A percentile compares a stretch with the other conserved stretches of the same genome.
These are phyloP conservation scores for Tyrophagus putrescentiae DNA, from an alignment of 1,140 invertebrate genomes.

Conservation along the genomic window DNA sequence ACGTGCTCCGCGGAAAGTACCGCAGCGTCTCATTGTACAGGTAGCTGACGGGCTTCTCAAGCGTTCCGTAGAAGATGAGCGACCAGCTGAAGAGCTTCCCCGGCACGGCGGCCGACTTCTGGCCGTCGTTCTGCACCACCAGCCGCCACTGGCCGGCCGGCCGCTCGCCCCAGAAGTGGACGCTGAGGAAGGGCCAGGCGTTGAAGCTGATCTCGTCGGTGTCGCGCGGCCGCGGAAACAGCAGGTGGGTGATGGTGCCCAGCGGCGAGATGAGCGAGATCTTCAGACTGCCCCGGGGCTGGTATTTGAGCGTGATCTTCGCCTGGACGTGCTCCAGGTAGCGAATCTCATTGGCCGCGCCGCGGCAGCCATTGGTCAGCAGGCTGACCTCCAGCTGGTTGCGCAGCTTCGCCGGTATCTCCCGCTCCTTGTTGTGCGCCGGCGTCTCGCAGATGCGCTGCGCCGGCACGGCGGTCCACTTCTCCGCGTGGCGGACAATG, in stretches of 20 bases:
- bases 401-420: slow-evolving; percentile 20
- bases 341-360: slow-evolving; percentile 73
- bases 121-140: slow-evolving; percentile 22
- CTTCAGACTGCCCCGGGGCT: slow-evolving; percentile 80
- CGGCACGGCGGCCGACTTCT: neutral
- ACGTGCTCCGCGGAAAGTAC: slow-evolving; percentile 8
- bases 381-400: slow-evolving; percentile 39
- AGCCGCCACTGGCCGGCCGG: slow-evolving; percentile 83
- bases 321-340: slow-evolving; percentile 97
- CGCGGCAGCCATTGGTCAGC: slow-evolving; percentile 75
- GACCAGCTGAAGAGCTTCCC: slow-evolving; percentile 26
- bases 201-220: slow-evolving; percentile 87
- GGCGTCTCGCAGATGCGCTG: slow-evolving; percentile 74
- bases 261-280: slow-evolving; percentile 90
- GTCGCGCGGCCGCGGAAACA: slow-evolving; percentile 83
- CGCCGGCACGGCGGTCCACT: slow-evolving; percentile 88
- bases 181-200: slow-evolving; percentile 99
- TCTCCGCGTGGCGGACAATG: slow-evolving; percentile 85
- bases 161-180: slow-evolving; percentile 98
- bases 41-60: slow-evolving; percentile 19
- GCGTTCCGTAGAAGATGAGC: slow-evolving; percentile 27
- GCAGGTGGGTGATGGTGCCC: slow-evolving; percentile 67
- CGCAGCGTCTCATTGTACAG: slow-evolving; percentile 11
- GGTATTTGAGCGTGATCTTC: slow-evolving; percentile 77
- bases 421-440: slow-evolving; percentile 3